Evolutionary conservation across 1,140 invertebrate genomes (phyloP), one percentile per base, ranked within the genome.

Genomic region (Euwallacea similis): DNA sequence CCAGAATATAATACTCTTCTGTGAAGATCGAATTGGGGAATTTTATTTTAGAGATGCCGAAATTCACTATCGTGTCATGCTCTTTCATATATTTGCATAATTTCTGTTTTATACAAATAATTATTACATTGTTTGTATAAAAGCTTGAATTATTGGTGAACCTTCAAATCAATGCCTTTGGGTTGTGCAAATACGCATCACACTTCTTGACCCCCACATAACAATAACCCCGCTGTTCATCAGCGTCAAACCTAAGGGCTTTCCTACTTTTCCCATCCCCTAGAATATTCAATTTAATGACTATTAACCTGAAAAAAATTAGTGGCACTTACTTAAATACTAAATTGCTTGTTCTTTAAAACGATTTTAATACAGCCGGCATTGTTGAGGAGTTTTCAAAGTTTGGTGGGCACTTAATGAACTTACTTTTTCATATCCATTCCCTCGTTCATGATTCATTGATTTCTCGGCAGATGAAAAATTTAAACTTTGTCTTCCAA

Each of bases 251-350:
- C 89, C 89, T 0, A 91, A 86, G 78, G 93, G 91, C 9, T 90
- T 86, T 71, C 95, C 95, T 0, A 97, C 93, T 83, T 96, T 97
- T 78, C 94, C 94, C 77, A 93, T 91, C 6, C 93, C 94, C 85
- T 96, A 92, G 33, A 95, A 85, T 10, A 69, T 55, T n/a, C n/a
- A n/a, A n/a, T n/a, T n/a, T n/a, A n/a, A n/a, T n/a, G n/a, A n/a
- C n/a, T n/a, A n/a, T n/a, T n/a, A n/a, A n/a, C n/a, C n/a, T n/a
- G n/a, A n/a, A n/a, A n/a, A n/a, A n/a, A n/a, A n/a, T n/a, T n/a
- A n/a, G n/a, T n/a, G 44, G 7, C 7, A 46, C 44, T 11, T 11
- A 43, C 64, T 56, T 68, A 44, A 47, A 59, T 46, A 46, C 44
- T 68, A 44, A 63, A 62, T 7, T 42, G 13, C 44, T 67, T 69